Conservation (phyloP, 2,113 vertebrate genomes). For the Colistium nudipinnis region DNA sequence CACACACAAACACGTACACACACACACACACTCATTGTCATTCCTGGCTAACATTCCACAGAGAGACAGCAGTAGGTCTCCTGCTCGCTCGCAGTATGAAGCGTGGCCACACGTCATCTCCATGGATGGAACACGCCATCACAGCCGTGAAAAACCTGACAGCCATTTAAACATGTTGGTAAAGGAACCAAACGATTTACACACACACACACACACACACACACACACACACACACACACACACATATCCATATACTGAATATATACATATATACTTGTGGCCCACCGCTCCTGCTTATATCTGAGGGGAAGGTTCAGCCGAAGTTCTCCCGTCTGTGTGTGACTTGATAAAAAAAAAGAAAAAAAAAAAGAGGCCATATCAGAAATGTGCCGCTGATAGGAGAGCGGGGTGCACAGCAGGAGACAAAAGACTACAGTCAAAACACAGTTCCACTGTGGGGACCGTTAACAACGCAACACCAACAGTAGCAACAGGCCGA, state of each 20-base stretch:
- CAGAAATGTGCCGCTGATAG: slow-evolving; percentile 21
- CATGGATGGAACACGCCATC: slow-evolving; percentile 51
- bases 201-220: background rate
- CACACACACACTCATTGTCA: slow-evolving; percentile 74
- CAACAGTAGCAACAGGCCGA: slow-evolving; percentile 20
- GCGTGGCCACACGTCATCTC: slow-evolving; percentile 62
- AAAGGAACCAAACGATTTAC: slow-evolving; percentile 45
- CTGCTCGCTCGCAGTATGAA: slow-evolving; percentile 70
- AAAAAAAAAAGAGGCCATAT: slow-evolving; percentile 4
- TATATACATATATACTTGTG: slow-evolving; percentile 13
- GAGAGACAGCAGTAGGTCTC: slow-evolving; percentile 68
- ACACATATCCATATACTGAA: background rate
- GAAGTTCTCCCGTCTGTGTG: slow-evolving; percentile 23
- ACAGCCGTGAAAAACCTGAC: slow-evolving; percentile 45
- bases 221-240: too few relatives aligned
- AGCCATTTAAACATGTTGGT: slow-evolving; percentile 60
- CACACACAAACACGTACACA: slow-evolving; percentile 40
- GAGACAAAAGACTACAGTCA: slow-evolving; percentile 55
- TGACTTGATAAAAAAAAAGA: slow-evolving; percentile 55
- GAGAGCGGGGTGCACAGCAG: slow-evolving; percentile 26
- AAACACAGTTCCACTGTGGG: slow-evolving; percentile 40
- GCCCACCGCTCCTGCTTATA: slow-evolving; percentile 13
- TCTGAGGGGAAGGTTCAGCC: slow-evolving; percentile 11
- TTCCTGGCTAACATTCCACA: slow-evolving; percentile 75
- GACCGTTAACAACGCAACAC: slow-evolving; percentile 31